Evolutionary conservation across 2,797 vertebrate genomes (phyloP).

Genomic region (Leptodactylus fallax): DNA sequence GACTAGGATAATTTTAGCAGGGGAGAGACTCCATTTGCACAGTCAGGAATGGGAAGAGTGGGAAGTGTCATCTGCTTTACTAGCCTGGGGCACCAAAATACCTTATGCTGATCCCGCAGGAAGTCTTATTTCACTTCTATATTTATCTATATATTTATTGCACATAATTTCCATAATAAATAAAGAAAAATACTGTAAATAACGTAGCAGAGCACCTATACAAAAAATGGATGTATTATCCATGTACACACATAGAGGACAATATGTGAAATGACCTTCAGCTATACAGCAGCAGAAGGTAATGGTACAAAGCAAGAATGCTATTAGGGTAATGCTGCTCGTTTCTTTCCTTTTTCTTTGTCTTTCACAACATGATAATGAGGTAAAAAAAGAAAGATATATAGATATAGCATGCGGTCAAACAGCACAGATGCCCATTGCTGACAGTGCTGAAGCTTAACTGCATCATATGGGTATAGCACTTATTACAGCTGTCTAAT

Average conservation of each 20-base stretch:
- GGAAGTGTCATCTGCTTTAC: no score
- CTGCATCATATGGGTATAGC: constrained; percentile 42
- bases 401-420: constrained; percentile 35
- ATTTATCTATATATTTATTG: not conserved
- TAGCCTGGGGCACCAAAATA: no score
- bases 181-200: not conserved
- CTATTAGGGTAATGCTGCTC: not conserved
- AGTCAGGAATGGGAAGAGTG: no score
- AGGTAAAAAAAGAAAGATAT: constrained; percentile 23
- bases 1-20: no score
- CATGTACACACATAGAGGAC: not conserved
- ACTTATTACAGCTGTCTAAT: constrained; percentile 53
- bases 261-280: constrained; percentile 25
- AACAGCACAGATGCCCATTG: constrained; percentile 49
- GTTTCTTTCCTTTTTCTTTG: not conserved
- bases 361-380: not conserved
- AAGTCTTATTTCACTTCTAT: no score
- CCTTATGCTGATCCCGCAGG: no score
- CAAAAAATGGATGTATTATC: not conserved
- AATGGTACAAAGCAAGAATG: not conserved
- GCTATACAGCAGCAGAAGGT: not conserved
- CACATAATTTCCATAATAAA: not conserved
- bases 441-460: constrained; percentile 33
- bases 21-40: no score
- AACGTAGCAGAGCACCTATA: not conserved